phyloP scores from a whole-genome alignment of 2,888 invertebrate species.

The Hipparchia semele region DNA sequence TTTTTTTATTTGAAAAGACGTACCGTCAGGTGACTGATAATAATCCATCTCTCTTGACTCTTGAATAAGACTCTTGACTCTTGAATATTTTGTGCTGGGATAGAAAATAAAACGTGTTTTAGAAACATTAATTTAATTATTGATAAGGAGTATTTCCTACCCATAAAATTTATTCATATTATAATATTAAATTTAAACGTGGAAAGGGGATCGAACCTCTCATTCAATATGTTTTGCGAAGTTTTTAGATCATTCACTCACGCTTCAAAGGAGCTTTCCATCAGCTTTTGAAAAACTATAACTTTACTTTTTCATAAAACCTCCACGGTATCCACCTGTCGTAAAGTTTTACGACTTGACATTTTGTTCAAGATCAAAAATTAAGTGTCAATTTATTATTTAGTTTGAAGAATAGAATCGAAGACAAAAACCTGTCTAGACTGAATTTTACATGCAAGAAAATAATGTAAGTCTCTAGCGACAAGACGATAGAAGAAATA shows the following conservation, averaged over 20 bases:
- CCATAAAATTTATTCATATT: not conserved
- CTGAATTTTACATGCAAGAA: constrained; percentile 33
- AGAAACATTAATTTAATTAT: too few relatives aligned
- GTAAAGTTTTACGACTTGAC: constrained; percentile 39
- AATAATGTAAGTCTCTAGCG: constrained; percentile 16
- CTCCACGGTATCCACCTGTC: constrained; percentile 21
- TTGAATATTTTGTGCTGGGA: too few relatives aligned
- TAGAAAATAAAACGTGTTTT: too few relatives aligned
- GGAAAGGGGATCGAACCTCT: constrained; percentile 30
- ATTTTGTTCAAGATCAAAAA: constrained; percentile 15
- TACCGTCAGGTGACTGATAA: too few relatives aligned
- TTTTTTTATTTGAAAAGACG: too few relatives aligned
- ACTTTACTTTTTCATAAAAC: constrained; percentile 42
- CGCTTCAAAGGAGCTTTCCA: constrained; percentile 54
- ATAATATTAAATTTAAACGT: not conserved
- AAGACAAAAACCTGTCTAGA: constrained; percentile 38
- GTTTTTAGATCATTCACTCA: constrained; percentile 79
- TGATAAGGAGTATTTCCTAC: not conserved
- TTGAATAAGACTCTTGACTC: too few relatives aligned
- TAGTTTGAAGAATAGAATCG: constrained; percentile 25
- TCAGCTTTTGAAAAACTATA: constrained; percentile 35
- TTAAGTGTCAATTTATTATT: constrained; percentile 21
- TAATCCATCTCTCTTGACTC: too few relatives aligned
- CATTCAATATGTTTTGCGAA: constrained; percentile 68
- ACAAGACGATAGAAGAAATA: constrained; percentile 17